A percentile compares a stretch with the other conserved stretches of the same genome.
Conservation (phyloP, 2,888 invertebrate genomes). For the Rhagium mordax region DNA sequence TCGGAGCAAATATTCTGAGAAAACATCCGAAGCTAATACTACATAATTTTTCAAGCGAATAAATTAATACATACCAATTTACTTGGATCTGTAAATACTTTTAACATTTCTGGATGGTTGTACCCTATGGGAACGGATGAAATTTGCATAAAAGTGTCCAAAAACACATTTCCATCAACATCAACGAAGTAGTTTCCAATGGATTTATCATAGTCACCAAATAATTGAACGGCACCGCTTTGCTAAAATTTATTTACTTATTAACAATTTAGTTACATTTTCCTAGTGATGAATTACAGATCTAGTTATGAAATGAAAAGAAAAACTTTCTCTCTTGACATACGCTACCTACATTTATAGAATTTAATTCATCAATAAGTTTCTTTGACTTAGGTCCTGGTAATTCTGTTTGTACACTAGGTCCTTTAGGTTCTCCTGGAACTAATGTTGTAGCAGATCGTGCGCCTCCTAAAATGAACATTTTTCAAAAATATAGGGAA, state of each 20-base stretch:
- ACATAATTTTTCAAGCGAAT: neutral
- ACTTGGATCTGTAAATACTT: constrained; percentile 73
- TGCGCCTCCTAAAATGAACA: constrained; percentile 38
- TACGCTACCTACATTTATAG: constrained; percentile 75
- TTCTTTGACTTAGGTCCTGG: constrained; percentile 82
- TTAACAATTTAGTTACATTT: too few species aligned
- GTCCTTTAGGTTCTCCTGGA: constrained; percentile 77
- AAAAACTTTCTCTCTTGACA: neutral
- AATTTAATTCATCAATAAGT: constrained; percentile 75
- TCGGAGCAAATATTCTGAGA: too few species aligned
- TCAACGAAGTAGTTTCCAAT: constrained; percentile 96
- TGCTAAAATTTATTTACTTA: constrained; percentile 73
- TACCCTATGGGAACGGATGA: constrained; percentile 93
- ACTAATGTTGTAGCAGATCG: constrained; percentile 52
- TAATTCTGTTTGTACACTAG: constrained; percentile 76
- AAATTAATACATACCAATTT: constrained; percentile 52
- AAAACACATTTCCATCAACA: constrained; percentile 91
- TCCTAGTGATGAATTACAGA: too few species aligned
- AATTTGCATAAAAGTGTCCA: constrained; percentile 96
- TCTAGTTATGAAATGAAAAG: too few species aligned
- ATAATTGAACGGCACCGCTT: constrained; percentile 86
- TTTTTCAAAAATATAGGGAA: neutral
- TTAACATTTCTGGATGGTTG: constrained; percentile 91
- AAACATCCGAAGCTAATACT: too few species aligned
- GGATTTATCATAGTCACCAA: constrained; percentile 94